Evolutionary conservation across 2,888 invertebrate genomes (phyloP), one percentile per base, ranked within the genome.

Genomic region (Chaetogeoica ovagalla): DNA sequence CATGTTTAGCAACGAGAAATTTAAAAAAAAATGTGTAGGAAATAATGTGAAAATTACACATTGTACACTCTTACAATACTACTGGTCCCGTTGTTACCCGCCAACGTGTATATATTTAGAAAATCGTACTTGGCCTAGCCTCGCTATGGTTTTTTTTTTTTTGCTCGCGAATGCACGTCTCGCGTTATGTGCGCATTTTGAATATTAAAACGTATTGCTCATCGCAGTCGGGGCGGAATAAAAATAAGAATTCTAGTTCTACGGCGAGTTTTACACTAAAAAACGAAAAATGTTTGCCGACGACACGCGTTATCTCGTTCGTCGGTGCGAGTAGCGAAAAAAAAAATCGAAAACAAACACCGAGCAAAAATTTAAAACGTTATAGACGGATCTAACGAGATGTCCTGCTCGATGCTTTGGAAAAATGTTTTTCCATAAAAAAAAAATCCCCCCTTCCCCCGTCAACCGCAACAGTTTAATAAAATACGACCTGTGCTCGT

Each of bases 121-220:
- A 73, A 73, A 73, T 17, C 52, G 62, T 72, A 48, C 48, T 30
- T 4, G 30, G 43, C n/a, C 30, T 19, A 7, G 30, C n/a, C 52
- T 9, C 23, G 52, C 60, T 60, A 73, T 63, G 52, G n/a, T n/a
- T n/a, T n/a, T 73, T 63, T 63, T 11, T 8, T 30, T 30, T 30
- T 30, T 30, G 2, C 1, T 30, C 30, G 30, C 55, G 7, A 55
- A 15, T 37, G 73, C 73, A 73, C 73, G 63, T 73, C 21, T 63
- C 15, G 63, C 52, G 17, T 30, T 43, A n/a, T 17, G 52, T 1
- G 62, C 63, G 52, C 72, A 23, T 73, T 52, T 17, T 52, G 73
- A 73, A 73, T 73, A 73, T 73, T 73, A 73, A 73, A 62, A 73
- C 52, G 62, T 52, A 63, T 30, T 4, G 63, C 37, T 55, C n/a